phyloP scores from a whole-genome alignment of 2,113 vertebrate genomes.

The Jacana jacana region DNA sequence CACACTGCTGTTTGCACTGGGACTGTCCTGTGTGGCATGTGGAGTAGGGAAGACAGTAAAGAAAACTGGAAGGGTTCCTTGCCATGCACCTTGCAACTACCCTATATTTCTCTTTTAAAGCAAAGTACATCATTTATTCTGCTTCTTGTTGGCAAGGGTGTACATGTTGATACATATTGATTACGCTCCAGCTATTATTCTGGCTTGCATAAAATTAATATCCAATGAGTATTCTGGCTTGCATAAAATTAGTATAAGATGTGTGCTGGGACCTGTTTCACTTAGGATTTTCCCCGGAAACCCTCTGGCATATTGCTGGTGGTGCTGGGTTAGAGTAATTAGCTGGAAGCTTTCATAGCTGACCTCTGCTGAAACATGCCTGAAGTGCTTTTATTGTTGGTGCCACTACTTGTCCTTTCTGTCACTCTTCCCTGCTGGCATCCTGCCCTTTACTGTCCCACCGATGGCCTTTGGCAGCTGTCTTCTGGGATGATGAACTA shows the following conservation, averaged over 20 bases:
- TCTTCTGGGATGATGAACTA: background rate
- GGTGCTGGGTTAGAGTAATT: background rate
- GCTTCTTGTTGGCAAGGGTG: background rate
- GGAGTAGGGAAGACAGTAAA: background rate
- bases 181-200: background rate
- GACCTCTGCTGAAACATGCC: background rate
- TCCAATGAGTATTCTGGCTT: background rate
- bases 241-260: background rate
- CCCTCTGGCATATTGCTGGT: background rate
- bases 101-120: background rate
- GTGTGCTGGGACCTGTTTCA: background rate
- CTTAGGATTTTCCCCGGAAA: background rate
- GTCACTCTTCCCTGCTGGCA: background rate
- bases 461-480: background rate
- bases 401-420: background rate
- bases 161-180: accelerated
- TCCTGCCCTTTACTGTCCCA: background rate
- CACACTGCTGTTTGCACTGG: background rate
- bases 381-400: background rate
- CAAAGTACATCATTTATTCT: background rate
- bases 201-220: background rate
- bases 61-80: background rate
- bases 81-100: background rate
- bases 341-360: background rate
- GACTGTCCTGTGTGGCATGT: accelerated